Conservation (phyloP, 2,888 invertebrate genomes). For the Cosmopolites sordidus region DNA sequence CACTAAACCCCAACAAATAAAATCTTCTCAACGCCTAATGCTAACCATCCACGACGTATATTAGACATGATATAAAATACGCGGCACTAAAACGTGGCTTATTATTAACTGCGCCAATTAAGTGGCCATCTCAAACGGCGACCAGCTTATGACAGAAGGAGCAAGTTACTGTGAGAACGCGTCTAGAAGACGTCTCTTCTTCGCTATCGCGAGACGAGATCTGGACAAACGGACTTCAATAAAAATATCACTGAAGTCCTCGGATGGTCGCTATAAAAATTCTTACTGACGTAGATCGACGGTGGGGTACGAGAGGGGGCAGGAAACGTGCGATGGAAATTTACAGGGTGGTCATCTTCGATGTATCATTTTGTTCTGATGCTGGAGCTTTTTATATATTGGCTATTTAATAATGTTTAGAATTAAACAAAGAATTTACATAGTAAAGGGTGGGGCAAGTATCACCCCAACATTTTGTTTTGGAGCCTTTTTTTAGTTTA, state of each 20-base stretch:
- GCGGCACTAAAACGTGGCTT: slow-evolving; percentile 10
- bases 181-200: slow-evolving; percentile 28
- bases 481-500: too few species aligned
- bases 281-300: too few species aligned
- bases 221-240: slow-evolving; percentile 35
- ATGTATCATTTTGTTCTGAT: too few species aligned
- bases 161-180: slow-evolving; percentile 35
- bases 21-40: slow-evolving; percentile 18
- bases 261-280: slow-evolving; percentile 37
- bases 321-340: slow-evolving; percentile 5
- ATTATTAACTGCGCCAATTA: slow-evolving; percentile 21
- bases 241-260: slow-evolving; percentile 37
- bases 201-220: slow-evolving; percentile 30
- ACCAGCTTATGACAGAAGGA: slow-evolving; percentile 6
- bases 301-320: slow-evolving; percentile 15
- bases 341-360: too few species aligned
- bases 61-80: slow-evolving; percentile 21
- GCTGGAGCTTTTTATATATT: too few species aligned
- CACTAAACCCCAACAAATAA: slow-evolving; percentile 8
- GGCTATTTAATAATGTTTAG: too few species aligned
- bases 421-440: too few species aligned
- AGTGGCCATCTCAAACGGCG: slow-evolving; percentile 14
- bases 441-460: too few species aligned
- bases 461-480: too few species aligned
- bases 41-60: slow-evolving; percentile 17